Evolutionary conservation across 2,888 invertebrate species (phyloP), one percentile per base, ranked within the genome.

Genomic region (Synergus gifuensis): DNA sequence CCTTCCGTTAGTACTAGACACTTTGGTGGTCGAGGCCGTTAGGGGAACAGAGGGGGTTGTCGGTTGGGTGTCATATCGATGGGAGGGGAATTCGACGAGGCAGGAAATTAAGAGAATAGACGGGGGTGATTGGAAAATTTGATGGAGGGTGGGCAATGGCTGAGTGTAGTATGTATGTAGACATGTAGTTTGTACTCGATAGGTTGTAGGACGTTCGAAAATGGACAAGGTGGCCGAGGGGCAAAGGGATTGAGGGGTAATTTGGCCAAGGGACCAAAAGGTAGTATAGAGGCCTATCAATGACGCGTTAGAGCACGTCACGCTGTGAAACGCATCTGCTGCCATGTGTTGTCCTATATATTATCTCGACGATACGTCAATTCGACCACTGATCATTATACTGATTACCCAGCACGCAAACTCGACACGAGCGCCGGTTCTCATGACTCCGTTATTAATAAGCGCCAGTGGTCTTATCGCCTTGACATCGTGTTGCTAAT

Each of bases 41-140:
- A 46, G 69, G 69, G 46, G 22, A n/a, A 28, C 14, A 3, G 46
- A 28, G 46, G 22, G 64, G 64, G 42, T 16, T 40, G 40, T 36
- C 16, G 64, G 42, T 40, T 16, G 54, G 73, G 49, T 54, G 73
- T 73, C 36, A 73, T 54, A 73, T 16, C 73, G 36, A 16, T 11
- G 28, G 40, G 78, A 76, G 79, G 78, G 78, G 63, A 28, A 58
- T 80, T 81, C 42, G 81, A 78, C 82, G 76, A 78, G 77, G 81
- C 83, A 83, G 83, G 83, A 82, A 83, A 83, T 82, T 81, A 82
- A 82, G 79, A 82, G 76, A 83, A 82, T 82, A 78, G 82, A 83
- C 79, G 83, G 86, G 90, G 89, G 88, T 89, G 91, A 91, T 91
- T 90, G 91, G 91, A 91, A 91, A 91, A 90, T 91, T 92, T 90